Evolutionary conservation across 1,140 invertebrate genomes (phyloP).

Genomic region (Eumaeus atala): DNA sequence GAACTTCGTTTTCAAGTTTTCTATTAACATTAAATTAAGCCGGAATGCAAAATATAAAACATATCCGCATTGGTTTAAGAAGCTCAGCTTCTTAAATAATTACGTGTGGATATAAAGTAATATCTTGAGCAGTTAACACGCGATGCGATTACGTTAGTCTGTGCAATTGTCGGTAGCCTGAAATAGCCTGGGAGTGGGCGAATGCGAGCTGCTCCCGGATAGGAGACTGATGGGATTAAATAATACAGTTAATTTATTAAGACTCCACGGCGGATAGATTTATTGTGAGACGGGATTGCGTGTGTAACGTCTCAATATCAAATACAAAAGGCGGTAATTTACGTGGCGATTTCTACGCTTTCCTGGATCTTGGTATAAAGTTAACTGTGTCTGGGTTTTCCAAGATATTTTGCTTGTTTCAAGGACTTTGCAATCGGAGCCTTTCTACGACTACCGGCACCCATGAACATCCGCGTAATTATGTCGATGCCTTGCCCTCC

Average conservation of each 20-base stretch:
- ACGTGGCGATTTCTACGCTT: not conserved
- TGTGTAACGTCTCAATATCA: not conserved
- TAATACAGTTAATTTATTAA: slow-evolving; percentile 27
- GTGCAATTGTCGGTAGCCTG: slow-evolving; percentile 21
- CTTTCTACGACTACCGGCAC: no score
- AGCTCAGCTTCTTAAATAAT: no score
- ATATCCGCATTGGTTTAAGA: no score
- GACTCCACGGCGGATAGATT: slow-evolving; percentile 16
- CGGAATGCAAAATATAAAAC: no score
- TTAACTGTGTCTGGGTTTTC: no score
- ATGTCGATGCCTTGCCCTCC: no score
- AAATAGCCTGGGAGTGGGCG: slow-evolving; percentile 22
- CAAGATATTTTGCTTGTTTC: no score
- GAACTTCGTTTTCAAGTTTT: no score
- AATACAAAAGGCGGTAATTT: not conserved
- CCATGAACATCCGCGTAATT: no score
- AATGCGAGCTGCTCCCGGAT: slow-evolving; percentile 20
- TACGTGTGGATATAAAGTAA: not conserved
- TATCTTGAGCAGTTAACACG: slow-evolving; percentile 22
- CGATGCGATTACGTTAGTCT: slow-evolving; percentile 20
- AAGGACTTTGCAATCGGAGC: no score
- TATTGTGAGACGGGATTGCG: slow-evolving; percentile 16
- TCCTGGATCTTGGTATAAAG: no score
- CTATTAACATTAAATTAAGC: no score
- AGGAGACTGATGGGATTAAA: slow-evolving; percentile 22